Evolutionary conservation across 2,113 vertebrate species (phyloP).

Genomic region (Hypomesus transpacificus): DNA sequence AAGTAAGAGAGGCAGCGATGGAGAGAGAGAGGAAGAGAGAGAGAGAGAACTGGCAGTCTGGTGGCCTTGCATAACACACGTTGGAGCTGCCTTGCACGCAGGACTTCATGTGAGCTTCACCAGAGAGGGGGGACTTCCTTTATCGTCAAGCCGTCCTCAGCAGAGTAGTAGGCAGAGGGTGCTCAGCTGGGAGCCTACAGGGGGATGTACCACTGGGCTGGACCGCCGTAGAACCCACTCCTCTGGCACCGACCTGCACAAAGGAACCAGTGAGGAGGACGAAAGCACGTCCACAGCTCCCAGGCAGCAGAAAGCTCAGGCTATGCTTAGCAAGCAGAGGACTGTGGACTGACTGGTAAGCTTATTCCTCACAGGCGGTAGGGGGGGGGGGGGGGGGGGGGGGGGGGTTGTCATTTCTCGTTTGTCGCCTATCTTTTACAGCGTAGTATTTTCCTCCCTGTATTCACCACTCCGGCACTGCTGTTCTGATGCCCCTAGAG

Average conservation of each 20-base stretch:
- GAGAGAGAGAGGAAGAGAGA: conserved; percentile 46
- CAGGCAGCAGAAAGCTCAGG: conserved; percentile 59
- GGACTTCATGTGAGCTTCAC: conserved; percentile 68
- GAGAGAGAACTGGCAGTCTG: conserved; percentile 77
- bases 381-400: conserved; percentile 12
- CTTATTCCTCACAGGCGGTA: conserved; percentile 61
- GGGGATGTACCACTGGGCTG: conserved; percentile 24
- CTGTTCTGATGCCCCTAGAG: conserved; percentile 48
- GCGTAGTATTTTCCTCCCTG: conserved; percentile 64
- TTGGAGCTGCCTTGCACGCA: conserved; percentile 69
- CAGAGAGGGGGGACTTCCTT: conserved; percentile 68
- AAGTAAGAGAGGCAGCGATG: conserved; percentile 35
- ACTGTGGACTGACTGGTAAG: conserved; percentile 68
- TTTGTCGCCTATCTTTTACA: not conserved
- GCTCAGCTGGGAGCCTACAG: conserved; percentile 19
- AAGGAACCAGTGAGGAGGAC: conserved; percentile 60
- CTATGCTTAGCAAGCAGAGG: conserved; percentile 65
- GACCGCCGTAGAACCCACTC: conserved; percentile 36
- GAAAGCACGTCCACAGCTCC: conserved; percentile 22
- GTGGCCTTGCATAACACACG: conserved; percentile 79
- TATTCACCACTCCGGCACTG: conserved; percentile 33
- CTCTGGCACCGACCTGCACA: conserved; percentile 49
- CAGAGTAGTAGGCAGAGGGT: not conserved
- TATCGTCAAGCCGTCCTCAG: conserved; percentile 18
- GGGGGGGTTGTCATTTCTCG: conserved; percentile 45